phyloP scores from a whole-genome alignment of 2,113 vertebrate species.

The Tor tambroides region DNA sequence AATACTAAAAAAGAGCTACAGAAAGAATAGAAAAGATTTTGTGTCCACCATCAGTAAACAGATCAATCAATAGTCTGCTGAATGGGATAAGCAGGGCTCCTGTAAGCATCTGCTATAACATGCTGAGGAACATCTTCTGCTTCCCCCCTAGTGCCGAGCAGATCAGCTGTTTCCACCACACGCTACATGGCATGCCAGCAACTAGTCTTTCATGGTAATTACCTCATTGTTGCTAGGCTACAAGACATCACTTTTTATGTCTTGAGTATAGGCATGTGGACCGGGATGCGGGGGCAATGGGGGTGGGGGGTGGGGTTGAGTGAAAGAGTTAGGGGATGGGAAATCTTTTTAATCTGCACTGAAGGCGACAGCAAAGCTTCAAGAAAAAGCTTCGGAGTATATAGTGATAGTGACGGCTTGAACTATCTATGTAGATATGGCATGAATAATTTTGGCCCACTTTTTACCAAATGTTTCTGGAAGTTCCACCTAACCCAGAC shows the following conservation, averaged over 20 bases:
- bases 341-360: conserved; percentile 37
- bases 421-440: background rate
- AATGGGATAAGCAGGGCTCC: conserved; percentile 46
- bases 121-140: conserved; percentile 72
- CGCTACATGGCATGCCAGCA: conserved; percentile 75
- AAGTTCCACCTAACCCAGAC: background rate
- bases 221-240: conserved; percentile 85
- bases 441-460: background rate
- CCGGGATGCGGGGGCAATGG: conserved; percentile 61
- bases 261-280: conserved; percentile 78
- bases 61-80: conserved; percentile 55
- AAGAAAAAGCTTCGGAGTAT: background rate
- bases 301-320: conserved; percentile 15
- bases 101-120: conserved; percentile 65
- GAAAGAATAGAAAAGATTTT: background rate
- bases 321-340: conserved; percentile 9
- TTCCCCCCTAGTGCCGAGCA: conserved; percentile 74
- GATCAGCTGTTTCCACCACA: conserved; percentile 79
- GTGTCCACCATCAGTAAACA: conserved; percentile 5
- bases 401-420: background rate
- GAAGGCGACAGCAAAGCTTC: background rate
- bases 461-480: background rate
- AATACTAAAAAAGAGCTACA: background rate
- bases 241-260: conserved; percentile 78
- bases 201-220: conserved; percentile 82